These are phyloP conservation scores for Platycnemis pennipes DNA, from an alignment of 2,888 invertebrate species.

Conservation along the genomic window DNA sequence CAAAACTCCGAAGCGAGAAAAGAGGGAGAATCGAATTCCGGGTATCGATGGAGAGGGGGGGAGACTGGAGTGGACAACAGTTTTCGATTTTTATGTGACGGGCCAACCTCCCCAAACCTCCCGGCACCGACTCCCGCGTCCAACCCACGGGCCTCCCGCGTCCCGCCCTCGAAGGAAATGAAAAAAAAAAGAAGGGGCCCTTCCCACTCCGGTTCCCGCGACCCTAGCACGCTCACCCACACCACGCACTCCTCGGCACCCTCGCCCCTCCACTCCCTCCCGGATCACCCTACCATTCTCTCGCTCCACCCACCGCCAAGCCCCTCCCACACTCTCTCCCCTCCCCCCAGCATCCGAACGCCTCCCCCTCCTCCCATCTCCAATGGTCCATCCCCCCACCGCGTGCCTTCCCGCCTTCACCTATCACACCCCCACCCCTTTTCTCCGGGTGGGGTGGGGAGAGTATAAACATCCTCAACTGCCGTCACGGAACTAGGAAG, in stretches of 20 bases:
- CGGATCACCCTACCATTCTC: not conserved
- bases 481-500: constrained; percentile 35
- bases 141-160: not conserved
- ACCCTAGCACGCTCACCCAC: not conserved
- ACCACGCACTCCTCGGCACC: not conserved
- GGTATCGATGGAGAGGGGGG: not conserved
- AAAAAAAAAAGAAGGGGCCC: not conserved
- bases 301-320: not conserved
- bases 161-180: not conserved
- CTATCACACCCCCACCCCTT: no score
- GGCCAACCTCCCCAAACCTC: not conserved
- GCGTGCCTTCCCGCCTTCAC: not conserved
- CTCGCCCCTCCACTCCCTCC: not conserved
- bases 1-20: no score
- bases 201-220: not conserved
- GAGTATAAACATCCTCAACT: constrained; percentile 48
- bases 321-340: not conserved
- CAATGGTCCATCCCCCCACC: not conserved
- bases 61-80: not conserved
- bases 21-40: not conserved
- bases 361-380: not conserved
- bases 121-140: not conserved
- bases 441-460: not conserved
- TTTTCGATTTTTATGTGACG: constrained; percentile 43
- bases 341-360: not conserved